Conservation (phyloP, 1,140 invertebrate species). For the Pseudomyrmex gracilis region DNA sequence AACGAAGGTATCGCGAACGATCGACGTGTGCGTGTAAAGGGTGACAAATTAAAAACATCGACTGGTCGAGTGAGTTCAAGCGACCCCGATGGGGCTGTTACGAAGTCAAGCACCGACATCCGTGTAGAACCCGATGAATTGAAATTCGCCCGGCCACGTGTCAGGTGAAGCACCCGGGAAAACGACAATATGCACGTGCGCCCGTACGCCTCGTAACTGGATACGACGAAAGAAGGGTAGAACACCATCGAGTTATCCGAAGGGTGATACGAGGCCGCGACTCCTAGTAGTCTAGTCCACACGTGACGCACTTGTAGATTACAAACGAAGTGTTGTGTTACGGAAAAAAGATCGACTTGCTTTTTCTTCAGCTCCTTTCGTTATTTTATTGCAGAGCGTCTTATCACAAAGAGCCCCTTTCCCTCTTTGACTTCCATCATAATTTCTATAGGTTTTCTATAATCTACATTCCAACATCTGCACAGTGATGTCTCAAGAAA, state of each 20-base stretch:
- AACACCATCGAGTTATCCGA: conserved; percentile 41
- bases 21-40: background rate
- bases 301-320: conserved; percentile 55
- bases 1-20: conserved; percentile 16
- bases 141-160: conserved; percentile 81
- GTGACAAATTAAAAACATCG: conserved; percentile 8
- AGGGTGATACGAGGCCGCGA: conserved; percentile 60
- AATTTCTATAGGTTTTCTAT: too few species aligned
- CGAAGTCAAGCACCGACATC: conserved; percentile 76
- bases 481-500: background rate
- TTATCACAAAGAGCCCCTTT: background rate
- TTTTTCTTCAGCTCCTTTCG: background rate
- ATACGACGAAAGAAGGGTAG: conserved; percentile 54
- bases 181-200: conserved; percentile 77
- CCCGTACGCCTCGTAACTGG: conserved; percentile 62
- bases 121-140: conserved; percentile 60
- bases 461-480: background rate
- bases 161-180: conserved; percentile 78
- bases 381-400: background rate
- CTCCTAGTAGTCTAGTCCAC: conserved; percentile 14
- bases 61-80: conserved; percentile 16
- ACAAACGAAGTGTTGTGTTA: conserved; percentile 40
- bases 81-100: conserved; percentile 50
- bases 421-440: too few species aligned
- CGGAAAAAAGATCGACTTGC: conserved; percentile 16